Conservation (phyloP, 2,113 vertebrate species). For the Oplegnathus fasciatus region DNA sequence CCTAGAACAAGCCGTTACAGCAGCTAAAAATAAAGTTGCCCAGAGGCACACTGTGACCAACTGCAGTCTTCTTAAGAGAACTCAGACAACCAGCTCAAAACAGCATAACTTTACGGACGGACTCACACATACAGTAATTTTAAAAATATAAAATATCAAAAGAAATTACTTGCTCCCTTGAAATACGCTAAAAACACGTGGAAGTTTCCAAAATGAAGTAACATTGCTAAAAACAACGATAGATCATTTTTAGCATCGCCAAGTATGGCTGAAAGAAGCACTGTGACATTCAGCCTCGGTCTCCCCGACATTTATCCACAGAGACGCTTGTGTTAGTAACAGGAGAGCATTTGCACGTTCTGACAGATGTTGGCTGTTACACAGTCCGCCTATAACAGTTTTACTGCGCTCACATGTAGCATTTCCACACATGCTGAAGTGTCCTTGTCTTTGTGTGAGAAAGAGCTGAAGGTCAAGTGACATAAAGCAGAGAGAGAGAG, state of each 20-base stretch:
- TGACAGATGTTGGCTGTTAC: background rate
- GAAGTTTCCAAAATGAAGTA: background rate
- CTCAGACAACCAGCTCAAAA: too few relatives aligned
- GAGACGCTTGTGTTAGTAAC: background rate
- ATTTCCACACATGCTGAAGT: background rate
- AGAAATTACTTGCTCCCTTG: background rate
- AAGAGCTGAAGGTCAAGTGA: constrained; percentile 30
- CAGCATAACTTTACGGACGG: too few relatives aligned
- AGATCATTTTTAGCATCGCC: background rate
- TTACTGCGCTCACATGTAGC: background rate
- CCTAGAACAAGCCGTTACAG: too few relatives aligned
- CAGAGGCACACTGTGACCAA: too few relatives aligned
- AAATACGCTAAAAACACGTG: background rate
- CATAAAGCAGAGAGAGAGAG: background rate
- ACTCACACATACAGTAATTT: too few relatives aligned
- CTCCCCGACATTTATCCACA: too few relatives aligned
- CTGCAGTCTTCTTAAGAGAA: too few relatives aligned
- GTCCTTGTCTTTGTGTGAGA: constrained; percentile 19
- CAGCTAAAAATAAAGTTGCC: too few relatives aligned
- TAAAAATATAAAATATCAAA: too few relatives aligned
- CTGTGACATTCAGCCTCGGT: background rate
- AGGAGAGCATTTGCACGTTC: background rate
- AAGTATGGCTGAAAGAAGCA: background rate
- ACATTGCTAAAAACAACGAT: background rate
- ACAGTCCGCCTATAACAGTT: background rate